phyloP scores from a whole-genome alignment of 2,113 vertebrate species.

The Petrocephalus zakoni region DNA sequence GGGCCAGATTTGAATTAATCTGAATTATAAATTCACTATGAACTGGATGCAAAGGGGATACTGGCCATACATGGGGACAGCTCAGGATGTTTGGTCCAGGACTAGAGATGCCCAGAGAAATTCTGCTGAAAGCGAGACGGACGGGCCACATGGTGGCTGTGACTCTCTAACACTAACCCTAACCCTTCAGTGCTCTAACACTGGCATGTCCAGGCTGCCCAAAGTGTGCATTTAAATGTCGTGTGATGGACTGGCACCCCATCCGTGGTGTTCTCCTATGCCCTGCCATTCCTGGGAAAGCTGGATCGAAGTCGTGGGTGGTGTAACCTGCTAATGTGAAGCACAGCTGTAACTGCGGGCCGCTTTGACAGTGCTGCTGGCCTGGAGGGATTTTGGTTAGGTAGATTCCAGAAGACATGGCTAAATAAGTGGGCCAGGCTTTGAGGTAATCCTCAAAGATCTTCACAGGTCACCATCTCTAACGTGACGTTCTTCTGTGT shows the following conservation, averaged over 20 bases:
- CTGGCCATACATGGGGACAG: not conserved
- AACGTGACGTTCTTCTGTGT: not conserved
- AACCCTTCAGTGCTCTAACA: too few species aligned
- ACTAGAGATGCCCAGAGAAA: not conserved
- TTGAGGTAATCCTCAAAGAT: not conserved
- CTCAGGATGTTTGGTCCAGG: not conserved
- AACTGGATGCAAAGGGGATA: not conserved
- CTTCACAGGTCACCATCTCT: not conserved
- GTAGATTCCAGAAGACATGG: not conserved
- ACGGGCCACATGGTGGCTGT: too few species aligned
- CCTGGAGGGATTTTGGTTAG: not conserved
- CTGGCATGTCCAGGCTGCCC: too few species aligned
- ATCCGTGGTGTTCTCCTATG: not conserved
- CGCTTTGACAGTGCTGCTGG: not conserved
- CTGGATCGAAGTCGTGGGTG: not conserved
- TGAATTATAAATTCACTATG: not conserved
- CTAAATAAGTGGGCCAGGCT: not conserved
- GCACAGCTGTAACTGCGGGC: not conserved
- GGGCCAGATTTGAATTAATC: not conserved
- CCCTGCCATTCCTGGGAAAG: not conserved
- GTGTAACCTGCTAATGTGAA: not conserved
- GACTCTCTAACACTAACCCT: too few species aligned
- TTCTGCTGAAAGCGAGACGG: not conserved
- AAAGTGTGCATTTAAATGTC: too few species aligned
- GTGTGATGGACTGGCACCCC: not conserved